These are phyloP conservation scores for Samia ricini DNA, from an alignment of 1,140 invertebrate genomes.

Conservation along the genomic window DNA sequence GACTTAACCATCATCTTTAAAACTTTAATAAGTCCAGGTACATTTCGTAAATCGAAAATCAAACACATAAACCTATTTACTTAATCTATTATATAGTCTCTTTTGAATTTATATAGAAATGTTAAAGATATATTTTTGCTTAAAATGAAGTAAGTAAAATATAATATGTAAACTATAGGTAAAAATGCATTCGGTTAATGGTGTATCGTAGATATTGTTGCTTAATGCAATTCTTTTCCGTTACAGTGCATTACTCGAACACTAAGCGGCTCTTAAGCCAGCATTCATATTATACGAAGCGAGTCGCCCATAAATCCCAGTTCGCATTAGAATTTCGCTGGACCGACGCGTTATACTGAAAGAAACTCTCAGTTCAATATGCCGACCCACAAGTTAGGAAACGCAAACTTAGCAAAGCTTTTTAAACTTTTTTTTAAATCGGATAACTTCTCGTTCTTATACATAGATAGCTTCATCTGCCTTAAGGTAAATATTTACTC, in stretches of 20 bases:
- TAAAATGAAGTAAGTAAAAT: neutral
- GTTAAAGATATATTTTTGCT: neutral
- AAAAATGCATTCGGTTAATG: neutral
- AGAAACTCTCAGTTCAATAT: constrained; percentile 23
- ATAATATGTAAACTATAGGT: neutral
- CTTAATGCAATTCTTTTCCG: constrained; percentile 15
- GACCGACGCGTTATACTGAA: constrained; percentile 23
- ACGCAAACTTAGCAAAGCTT: constrained; percentile 19
- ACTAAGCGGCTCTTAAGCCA: constrained; percentile 20
- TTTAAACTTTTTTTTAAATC: constrained; percentile 13
- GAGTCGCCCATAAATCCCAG: constrained; percentile 32
- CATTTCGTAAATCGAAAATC: too few species aligned
- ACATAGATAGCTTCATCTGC: neutral
- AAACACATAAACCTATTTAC: too few species aligned
- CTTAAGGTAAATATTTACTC: neutral
- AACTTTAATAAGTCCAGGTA: too few species aligned
- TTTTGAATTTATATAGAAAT: neutral
- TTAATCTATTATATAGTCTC: too few species aligned
- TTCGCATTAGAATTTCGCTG: constrained; percentile 32
- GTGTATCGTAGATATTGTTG: constrained; percentile 14
- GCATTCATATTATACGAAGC: constrained; percentile 30
- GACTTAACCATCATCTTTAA: too few species aligned
- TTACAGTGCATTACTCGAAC: constrained; percentile 14
- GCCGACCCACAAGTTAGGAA: constrained; percentile 11
- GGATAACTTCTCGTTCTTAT: constrained; percentile 1